Conservation (phyloP, 1,140 invertebrate species). For the Drepana arcuata region DNA sequence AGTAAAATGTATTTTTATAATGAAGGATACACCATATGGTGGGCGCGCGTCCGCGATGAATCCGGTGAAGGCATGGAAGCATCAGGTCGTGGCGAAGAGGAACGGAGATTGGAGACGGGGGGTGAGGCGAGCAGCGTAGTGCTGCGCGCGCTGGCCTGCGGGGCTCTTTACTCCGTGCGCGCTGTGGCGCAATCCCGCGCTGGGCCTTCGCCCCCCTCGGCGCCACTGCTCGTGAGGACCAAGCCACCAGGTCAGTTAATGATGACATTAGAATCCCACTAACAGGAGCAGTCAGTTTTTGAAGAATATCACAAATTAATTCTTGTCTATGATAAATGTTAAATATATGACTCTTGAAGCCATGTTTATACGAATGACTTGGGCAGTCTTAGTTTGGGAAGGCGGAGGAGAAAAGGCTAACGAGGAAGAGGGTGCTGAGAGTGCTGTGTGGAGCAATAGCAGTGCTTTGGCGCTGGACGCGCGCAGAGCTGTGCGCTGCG, state of each 20-base stretch:
- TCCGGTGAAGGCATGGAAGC: conserved; percentile 32
- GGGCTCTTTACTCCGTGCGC: conserved; percentile 48
- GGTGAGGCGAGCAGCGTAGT: conserved; percentile 40
- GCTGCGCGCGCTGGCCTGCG: conserved; percentile 46
- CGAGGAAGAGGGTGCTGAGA: conserved; percentile 39
- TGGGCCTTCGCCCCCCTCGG: conserved; percentile 44
- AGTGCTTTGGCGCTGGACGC: conserved; percentile 49
- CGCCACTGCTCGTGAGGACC: conserved; percentile 46
- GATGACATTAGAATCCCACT: too few relatives aligned
- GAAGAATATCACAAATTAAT: too few relatives aligned
- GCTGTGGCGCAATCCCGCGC: conserved; percentile 53
- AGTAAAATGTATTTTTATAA: too few relatives aligned
- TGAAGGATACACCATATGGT: conserved; percentile 61
- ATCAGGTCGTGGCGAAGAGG: conserved; percentile 41
- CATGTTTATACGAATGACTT: too few relatives aligned
- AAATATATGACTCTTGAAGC: too few relatives aligned
- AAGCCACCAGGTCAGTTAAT: conserved; percentile 49
- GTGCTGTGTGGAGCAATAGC: conserved; percentile 58
- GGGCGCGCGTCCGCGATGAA: conserved; percentile 50
- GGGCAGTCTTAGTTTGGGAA: conserved; percentile 57
- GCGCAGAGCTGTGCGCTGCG: conserved; percentile 46
- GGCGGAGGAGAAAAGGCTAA: conserved; percentile 41
- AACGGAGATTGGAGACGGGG: conserved; percentile 43
- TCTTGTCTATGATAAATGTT: too few relatives aligned
- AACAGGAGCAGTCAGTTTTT: too few relatives aligned